These are phyloP conservation scores for Xanthostigma xanthostigma DNA, from an alignment of 2,888 invertebrate species.

Conservation along the genomic window DNA sequence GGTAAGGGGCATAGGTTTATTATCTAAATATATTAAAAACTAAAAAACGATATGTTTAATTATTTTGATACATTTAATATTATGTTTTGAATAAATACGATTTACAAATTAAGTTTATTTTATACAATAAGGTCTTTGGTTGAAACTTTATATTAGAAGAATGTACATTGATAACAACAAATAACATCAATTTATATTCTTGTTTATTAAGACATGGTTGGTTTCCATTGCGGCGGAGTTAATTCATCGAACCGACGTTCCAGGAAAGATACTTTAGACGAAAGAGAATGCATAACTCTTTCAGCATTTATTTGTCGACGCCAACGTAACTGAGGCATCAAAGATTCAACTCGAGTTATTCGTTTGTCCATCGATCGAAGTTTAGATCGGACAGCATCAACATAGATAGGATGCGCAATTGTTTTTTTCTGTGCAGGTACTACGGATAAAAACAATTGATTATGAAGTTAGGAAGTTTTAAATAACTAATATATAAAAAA, in stretches of 20 bases:
- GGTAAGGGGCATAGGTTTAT: no score
- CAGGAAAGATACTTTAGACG: constrained; percentile 30
- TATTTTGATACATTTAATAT: no score
- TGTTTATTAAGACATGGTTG: constrained; percentile 20
- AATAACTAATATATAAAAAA: not conserved
- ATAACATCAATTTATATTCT: not conserved
- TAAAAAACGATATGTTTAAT: no score
- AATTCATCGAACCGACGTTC: constrained; percentile 33
- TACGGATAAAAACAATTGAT: constrained; percentile 8
- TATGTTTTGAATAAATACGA: no score
- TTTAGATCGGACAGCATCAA: constrained; percentile 32
- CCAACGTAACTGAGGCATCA: constrained; percentile 29
- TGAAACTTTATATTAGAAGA: constrained; percentile 3
- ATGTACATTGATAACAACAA: not conserved
- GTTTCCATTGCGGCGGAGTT: constrained; percentile 29
- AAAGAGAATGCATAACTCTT: constrained; percentile 27
- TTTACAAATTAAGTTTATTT: not conserved
- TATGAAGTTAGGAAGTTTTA: not conserved
- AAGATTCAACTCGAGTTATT: constrained; percentile 26
- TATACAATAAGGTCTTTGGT: not conserved
- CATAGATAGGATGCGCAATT: constrained; percentile 28
- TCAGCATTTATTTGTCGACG: constrained; percentile 30
- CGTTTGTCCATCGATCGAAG: constrained; percentile 29
- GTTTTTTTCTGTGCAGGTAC: constrained; percentile 20
- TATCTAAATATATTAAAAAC: no score